Evolutionary conservation across 2,113 vertebrate genomes (phyloP), one percentile per base, ranked within the genome.

Genomic region (Electrona antarctica): DNA sequence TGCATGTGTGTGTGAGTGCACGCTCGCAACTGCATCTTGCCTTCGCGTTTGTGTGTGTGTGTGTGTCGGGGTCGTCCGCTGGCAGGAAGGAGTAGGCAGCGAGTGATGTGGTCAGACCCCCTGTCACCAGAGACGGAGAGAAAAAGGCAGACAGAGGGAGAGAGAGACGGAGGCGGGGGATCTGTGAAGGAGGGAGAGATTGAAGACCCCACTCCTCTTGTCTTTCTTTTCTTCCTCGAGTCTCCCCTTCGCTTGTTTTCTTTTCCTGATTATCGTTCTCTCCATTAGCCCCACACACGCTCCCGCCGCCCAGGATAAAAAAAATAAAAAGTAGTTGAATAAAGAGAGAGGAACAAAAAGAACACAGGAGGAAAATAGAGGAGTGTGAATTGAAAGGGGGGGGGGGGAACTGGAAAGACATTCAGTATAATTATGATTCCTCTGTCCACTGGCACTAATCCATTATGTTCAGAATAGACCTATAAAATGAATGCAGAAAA

Each of bases 101-200:
- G 89, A 93, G 95, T 97, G 95, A 97, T 97, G 95, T 97, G 96
- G 95, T 97, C 93, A 95, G 88, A 91, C 91, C 92, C 81, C 94
- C 92, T 93, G 93, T 94, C 94, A 94, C 93, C 95, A 95, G 89
- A 87, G 88, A 92, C 89, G 91, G 71, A 87, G 88, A 41, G 74
- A 72, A 75, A 76, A 82, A 74, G 84, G 76, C 75, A 65, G 55
- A 59, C 69, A 57, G 64, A 69, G 77, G 87, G 92, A 66, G 90
- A 89, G 93, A 85, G 85, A 83, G 88, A 91, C 92, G 90, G 82
- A 41, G 33, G 5, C 33, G 33, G 81, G 84, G 14, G 49, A 47
- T 59, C 3, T 41, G 29, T 8, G 47, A 10, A 54, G 81, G 70
- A 80, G 86, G 87, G 75, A 81, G 86, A 74, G 77, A 83, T n/a